Conservation (phyloP, 2,888 invertebrate species). For the Rotaria magnacalcarata region DNA sequence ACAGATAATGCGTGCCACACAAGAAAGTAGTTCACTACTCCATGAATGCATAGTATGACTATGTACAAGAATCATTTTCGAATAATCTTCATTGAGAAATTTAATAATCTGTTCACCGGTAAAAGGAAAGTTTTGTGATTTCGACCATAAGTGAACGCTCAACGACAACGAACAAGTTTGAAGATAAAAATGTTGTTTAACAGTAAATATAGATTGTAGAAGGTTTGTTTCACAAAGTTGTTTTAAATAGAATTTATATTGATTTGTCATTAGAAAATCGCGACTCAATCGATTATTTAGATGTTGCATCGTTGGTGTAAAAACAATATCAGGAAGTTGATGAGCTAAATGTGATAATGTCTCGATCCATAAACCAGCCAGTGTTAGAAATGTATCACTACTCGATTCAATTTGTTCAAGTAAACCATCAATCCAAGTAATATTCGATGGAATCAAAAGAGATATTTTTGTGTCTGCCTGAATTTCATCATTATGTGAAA, state of each 20-base stretch:
- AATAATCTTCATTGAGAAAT: not conserved
- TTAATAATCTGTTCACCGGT: not conserved
- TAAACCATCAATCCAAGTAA: not conserved
- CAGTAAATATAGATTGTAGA: not conserved
- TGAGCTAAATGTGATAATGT: not conserved
- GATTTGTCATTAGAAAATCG: not conserved
- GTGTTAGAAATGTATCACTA: not conserved
- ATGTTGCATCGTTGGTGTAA: not conserved
- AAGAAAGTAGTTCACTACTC: not conserved
- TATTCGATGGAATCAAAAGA: not conserved
- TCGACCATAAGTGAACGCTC: not conserved
- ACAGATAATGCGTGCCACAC: not conserved
- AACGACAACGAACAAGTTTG: not conserved
- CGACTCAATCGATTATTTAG: not conserved
- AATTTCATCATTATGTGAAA: not conserved
- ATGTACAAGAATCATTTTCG: not conserved
- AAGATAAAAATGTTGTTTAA: not conserved
- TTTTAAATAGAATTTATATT: slow-evolving; percentile 12
- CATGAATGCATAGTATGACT: not conserved
- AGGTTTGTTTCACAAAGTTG: not conserved
- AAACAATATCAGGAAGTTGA: not conserved
- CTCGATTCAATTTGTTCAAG: not conserved
- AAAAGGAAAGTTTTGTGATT: not conserved
- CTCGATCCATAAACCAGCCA: not conserved
- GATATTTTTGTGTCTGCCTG: not conserved